These are phyloP conservation scores for Thalpophila matura DNA, from an alignment of 2,888 invertebrate genomes.

Conservation along the genomic window DNA sequence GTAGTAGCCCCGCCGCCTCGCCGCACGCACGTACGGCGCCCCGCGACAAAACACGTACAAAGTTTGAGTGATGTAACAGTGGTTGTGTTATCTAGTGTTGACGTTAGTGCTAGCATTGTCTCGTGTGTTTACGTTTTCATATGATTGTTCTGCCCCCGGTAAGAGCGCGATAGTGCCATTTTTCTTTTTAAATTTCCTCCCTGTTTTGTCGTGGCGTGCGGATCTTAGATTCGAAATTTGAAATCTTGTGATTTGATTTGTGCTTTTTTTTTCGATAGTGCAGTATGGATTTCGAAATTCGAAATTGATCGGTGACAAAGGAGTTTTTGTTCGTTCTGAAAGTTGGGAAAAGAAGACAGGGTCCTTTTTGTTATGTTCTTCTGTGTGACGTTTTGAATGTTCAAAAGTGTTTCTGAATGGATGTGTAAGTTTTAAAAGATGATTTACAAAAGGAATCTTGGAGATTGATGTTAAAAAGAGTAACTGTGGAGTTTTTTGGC, in stretches of 20 bases:
- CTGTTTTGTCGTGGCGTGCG: constrained; percentile 49
- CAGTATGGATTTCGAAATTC: constrained; percentile 46
- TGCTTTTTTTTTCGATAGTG: constrained; percentile 26
- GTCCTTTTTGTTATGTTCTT: constrained; percentile 33
- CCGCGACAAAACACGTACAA: constrained; percentile 59
- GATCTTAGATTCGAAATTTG: constrained; percentile 40
- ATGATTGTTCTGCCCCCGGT: constrained; percentile 66
- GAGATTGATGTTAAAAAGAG: too few species aligned
- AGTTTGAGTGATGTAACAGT: constrained; percentile 77
- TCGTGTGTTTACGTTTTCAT: constrained; percentile 78
- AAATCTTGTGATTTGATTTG: constrained; percentile 22
- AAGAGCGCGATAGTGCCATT: constrained; percentile 54
- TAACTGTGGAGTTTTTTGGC: too few species aligned
- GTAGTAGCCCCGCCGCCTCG: constrained; percentile 62
- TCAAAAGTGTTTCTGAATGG: constrained; percentile 42
- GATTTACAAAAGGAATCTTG: constrained; percentile 20
- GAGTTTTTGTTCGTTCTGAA: constrained; percentile 39
- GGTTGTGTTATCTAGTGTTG: constrained; percentile 70
- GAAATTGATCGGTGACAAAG: constrained; percentile 46
- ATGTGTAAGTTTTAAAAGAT: constrained; percentile 6
- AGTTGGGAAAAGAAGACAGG: constrained; percentile 21
- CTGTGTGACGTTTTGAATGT: constrained; percentile 15
- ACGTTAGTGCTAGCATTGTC: constrained; percentile 72
- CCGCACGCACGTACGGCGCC: constrained; percentile 60
- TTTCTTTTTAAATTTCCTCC: constrained; percentile 45